These are phyloP conservation scores for Marmota monax DNA, from an alignment of 2,113 vertebrate genomes.

Conservation along the genomic window DNA sequence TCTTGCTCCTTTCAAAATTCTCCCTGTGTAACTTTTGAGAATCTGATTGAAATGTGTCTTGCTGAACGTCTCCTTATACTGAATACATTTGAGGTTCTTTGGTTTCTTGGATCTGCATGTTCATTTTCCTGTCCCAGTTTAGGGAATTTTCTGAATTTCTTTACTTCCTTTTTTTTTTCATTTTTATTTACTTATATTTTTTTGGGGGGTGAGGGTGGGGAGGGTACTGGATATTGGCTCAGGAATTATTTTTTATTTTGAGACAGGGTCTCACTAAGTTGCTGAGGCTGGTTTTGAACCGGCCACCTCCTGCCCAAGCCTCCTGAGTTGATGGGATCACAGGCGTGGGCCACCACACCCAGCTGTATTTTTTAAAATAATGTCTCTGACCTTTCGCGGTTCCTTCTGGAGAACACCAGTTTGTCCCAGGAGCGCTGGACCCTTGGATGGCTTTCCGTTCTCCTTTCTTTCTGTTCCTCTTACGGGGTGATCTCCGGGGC, in stretches of 20 bases:
- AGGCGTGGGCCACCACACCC: too few species aligned
- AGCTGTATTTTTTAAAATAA: neutral
- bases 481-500: neutral
- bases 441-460: neutral
- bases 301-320: too few species aligned
- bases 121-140: neutral
- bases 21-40: neutral
- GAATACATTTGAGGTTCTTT: neutral
- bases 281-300: too few species aligned
- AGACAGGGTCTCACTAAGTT: too few species aligned
- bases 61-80: neutral
- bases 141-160: neutral
- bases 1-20: slow-evolving; percentile 11
- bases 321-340: too few species aligned
- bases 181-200: too few species aligned
- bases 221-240: too few species aligned
- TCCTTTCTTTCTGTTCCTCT: neutral
- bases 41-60: neutral
- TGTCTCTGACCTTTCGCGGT: neutral
- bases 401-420: neutral
- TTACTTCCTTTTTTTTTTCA: neutral
- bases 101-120: neutral
- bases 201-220: too few species aligned
- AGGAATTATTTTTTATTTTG: too few species aligned
- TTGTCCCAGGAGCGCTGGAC: neutral